Evolutionary conservation across 2,888 invertebrate genomes (phyloP).

Genomic region (Zhuqinia jingwanae): DNA sequence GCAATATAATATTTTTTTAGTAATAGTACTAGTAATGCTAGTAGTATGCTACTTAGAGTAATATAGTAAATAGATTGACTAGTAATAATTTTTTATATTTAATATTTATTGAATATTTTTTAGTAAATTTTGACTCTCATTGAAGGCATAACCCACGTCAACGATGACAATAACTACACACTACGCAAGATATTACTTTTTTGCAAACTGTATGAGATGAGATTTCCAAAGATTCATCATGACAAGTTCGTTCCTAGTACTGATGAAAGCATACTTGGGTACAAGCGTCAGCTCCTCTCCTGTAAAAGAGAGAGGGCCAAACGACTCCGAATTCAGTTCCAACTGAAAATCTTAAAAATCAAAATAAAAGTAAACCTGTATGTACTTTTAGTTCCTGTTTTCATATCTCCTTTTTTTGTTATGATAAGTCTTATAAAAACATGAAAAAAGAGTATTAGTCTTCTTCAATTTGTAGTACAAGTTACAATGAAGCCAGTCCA

Average conservation of each 20-base stretch:
- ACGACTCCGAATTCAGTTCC: slow-evolving; percentile 76
- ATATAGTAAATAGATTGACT: too few relatives aligned
- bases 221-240: slow-evolving; percentile 74
- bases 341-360: slow-evolving; percentile 57
- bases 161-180: slow-evolving; percentile 27
- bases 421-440: slow-evolving; percentile 44
- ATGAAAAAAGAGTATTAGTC: slow-evolving; percentile 62
- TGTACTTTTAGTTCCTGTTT: slow-evolving; percentile 33
- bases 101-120: not conserved
- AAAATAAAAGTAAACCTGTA: slow-evolving; percentile 66
- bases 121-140: slow-evolving; percentile 35
- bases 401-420: slow-evolving; percentile 20
- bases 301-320: slow-evolving; percentile 58
- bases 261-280: slow-evolving; percentile 78
- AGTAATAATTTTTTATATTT: too few relatives aligned
- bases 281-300: slow-evolving; percentile 71
- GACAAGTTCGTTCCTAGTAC: slow-evolving; percentile 74
- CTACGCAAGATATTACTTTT: slow-evolving; percentile 60
- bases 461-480: slow-evolving; percentile 68
- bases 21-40: too few relatives aligned
- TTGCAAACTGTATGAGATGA: slow-evolving; percentile 71
- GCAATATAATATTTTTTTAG: too few relatives aligned
- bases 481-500: slow-evolving; percentile 63
- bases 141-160: slow-evolving; percentile 8
- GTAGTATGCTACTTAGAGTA: too few relatives aligned